Conservation (phyloP, 1,140 invertebrate genomes). For the Aphaenogaster rudis region DNA sequence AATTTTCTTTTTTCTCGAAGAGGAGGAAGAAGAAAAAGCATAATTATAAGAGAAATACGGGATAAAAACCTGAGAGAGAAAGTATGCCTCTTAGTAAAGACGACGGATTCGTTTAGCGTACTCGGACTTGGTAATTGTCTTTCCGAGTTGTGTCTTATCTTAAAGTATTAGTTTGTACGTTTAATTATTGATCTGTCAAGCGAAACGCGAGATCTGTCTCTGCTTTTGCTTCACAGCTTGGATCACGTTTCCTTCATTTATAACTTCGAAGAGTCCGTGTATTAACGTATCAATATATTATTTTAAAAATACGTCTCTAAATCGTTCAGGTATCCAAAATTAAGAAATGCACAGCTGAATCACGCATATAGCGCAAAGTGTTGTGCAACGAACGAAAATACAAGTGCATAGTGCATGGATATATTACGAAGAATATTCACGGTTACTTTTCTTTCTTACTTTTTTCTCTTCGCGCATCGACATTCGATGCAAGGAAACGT, state of each 20-base stretch:
- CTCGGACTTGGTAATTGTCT: conserved; percentile 32
- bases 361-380: background rate
- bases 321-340: conserved; percentile 39
- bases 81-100: conserved; percentile 16
- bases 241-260: conserved; percentile 23
- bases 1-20: conserved; percentile 7
- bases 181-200: conserved; percentile 61
- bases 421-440: conserved; percentile 39
- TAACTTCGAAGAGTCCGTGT: background rate
- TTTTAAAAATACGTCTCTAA: conserved; percentile 50
- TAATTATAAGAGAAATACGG: conserved; percentile 23
- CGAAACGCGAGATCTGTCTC: conserved; percentile 33
- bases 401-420: conserved; percentile 14
- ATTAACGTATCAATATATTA: background rate
- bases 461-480: background rate
- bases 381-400: conserved; percentile 36
- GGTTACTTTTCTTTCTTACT: background rate
- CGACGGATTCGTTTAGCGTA: conserved; percentile 2
- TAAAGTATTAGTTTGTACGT: conserved; percentile 64
- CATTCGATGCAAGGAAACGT: conserved; percentile 28
- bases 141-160: conserved; percentile 17
- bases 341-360: conserved; percentile 33
- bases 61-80: conserved; percentile 50
- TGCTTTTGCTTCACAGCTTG: conserved; percentile 11
- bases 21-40: conserved; percentile 21